Evolutionary conservation across 2,888 invertebrate genomes (phyloP), one percentile per base, ranked within the genome.

Genomic region (Mythimna ferrago): DNA sequence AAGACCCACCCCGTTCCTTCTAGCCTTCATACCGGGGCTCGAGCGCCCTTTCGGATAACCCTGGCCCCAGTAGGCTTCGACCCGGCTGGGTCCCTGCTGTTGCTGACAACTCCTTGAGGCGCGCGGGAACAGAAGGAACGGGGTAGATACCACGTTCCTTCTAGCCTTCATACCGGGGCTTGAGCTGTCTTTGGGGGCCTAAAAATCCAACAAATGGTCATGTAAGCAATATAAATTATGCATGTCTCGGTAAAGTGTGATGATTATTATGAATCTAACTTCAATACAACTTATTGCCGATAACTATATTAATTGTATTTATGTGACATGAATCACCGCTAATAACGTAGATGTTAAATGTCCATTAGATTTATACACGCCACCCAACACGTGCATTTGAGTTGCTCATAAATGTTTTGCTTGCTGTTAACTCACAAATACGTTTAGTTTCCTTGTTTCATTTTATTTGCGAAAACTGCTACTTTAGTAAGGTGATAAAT

Each of bases 361-460:
- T 41, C 44, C 7, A 57, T 61, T 41, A 26, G 53, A 64, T 57
- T 57, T 41, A 35, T 44, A 51, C 62, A 68, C 56, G 62, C 65
- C 62, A 66, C 51, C 9, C 4, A 48, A 71, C 80, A 78, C 82
- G 74, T 82, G 82, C 57, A 66, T 10, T 16, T 35, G 14, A 14
- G 62, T 82, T 78, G 66, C 61, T 80, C 82, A 80, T 66, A 9
- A 32, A 32, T 70, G 53, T 76, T 66, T 69, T 77, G 66, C 44
- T 60, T 62, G 61, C 41, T 68, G 11, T 68, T 60, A 38, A 64
- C 10, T 54, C 51, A 57, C n/a, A 54, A 53, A 67, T 41, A 57
- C 48, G 48, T 62, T 38, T 6, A 11, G 53, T 82, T 60, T 56
- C 56, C 62, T 74, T 66, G 53, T 76, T 65, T 64, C 4, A 21